phyloP scores from a whole-genome alignment of 2,113 vertebrate species.

The Hassar affinis region DNA sequence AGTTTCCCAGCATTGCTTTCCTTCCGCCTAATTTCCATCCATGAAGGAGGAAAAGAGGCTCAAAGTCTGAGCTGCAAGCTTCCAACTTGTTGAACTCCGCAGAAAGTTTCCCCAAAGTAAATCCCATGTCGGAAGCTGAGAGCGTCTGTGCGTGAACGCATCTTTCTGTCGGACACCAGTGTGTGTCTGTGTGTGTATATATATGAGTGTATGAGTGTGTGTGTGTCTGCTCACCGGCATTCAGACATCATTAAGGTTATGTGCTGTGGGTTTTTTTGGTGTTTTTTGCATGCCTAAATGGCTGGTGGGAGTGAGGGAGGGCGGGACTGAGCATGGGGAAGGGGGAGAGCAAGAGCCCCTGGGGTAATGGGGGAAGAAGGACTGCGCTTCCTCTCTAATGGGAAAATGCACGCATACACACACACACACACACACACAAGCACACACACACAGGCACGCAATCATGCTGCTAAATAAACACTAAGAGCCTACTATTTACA shows the following conservation, averaged over 20 bases:
- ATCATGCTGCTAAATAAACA: slow-evolving; percentile 14
- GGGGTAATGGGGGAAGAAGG: slow-evolving; percentile 53
- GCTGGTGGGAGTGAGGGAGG: slow-evolving; percentile 72
- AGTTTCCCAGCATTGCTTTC: not conserved
- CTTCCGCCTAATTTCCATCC: slow-evolving; percentile 60
- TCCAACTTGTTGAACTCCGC: slow-evolving; percentile 62
- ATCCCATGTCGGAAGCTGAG: slow-evolving; percentile 52
- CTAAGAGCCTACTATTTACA: not conserved
- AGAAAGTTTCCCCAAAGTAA: slow-evolving; percentile 51
- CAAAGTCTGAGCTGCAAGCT: slow-evolving; percentile 58
- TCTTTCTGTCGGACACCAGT: slow-evolving; percentile 52
- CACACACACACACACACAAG: too few species aligned
- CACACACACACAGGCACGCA: slow-evolving; percentile 34
- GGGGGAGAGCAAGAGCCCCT: slow-evolving; percentile 70
- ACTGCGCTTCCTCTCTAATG: slow-evolving; percentile 65
- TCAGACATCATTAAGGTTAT: too few species aligned
- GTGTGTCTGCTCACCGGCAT: too few species aligned
- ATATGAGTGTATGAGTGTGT: too few species aligned
- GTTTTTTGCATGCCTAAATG: slow-evolving; percentile 65
- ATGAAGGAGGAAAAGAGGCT: slow-evolving; percentile 57
- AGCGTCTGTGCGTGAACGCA: slow-evolving; percentile 45
- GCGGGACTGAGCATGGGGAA: slow-evolving; percentile 70
- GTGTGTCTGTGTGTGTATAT: too few species aligned
- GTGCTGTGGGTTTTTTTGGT: slow-evolving; percentile 5
- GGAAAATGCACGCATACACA: slow-evolving; percentile 55